phyloP scores from a whole-genome alignment of 2,888 invertebrate genomes.

The Parnassius mnemosyne region DNA sequence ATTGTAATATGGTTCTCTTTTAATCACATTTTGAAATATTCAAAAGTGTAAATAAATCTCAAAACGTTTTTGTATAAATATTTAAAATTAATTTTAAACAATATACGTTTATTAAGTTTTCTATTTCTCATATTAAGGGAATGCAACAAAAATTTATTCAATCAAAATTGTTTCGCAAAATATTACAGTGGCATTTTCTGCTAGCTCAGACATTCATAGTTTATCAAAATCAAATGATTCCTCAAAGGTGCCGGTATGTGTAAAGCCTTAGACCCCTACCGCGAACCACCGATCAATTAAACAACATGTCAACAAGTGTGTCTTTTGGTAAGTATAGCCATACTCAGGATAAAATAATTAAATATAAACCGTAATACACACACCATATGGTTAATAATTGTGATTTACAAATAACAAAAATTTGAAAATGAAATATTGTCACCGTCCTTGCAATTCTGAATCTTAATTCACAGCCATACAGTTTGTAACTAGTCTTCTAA shows the following conservation, averaged over 20 bases:
- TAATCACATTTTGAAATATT: no score
- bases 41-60: no score
- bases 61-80: not conserved
- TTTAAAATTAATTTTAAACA: not conserved
- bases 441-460: constrained; percentile 33
- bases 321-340: constrained; percentile 70
- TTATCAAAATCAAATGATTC: constrained; percentile 78
- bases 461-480: constrained; percentile 36
- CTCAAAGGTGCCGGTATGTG: constrained; percentile 72
- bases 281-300: constrained; percentile 80
- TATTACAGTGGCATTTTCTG: constrained; percentile 76
- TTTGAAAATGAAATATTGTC: constrained; percentile 25
- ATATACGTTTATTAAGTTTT: not conserved
- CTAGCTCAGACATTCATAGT: constrained; percentile 72
- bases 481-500: constrained; percentile 30
- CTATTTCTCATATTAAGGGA: no score
- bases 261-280: constrained; percentile 70
- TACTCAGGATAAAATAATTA: constrained; percentile 40
- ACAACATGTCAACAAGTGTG: constrained; percentile 80
- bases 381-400: constrained; percentile 56
- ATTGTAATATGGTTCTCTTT: constrained; percentile 1
- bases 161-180: constrained; percentile 34
- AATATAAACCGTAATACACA: constrained; percentile 66
- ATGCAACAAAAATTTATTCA: no score
- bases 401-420: constrained; percentile 41